These are phyloP conservation scores for Ctena decussata DNA, from an alignment of 2,888 invertebrate species.

Conservation along the genomic window DNA sequence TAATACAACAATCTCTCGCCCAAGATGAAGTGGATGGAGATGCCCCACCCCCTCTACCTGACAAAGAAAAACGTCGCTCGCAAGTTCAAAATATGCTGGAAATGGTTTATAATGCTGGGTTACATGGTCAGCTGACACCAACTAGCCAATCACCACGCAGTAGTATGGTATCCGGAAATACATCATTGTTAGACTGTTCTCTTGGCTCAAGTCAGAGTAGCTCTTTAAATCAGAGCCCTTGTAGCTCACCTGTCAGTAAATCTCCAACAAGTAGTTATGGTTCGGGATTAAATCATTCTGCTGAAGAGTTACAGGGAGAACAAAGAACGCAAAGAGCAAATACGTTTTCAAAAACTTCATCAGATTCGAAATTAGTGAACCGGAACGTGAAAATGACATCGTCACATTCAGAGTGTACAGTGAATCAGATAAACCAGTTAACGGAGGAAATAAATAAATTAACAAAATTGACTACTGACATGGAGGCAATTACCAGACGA, in stretches of 20 bases:
- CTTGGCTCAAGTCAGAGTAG: constrained; percentile 67
- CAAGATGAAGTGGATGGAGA: constrained; percentile 63
- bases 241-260: constrained; percentile 75
- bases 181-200: constrained; percentile 52
- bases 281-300: constrained; percentile 95
- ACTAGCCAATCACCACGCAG: constrained; percentile 65
- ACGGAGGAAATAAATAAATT: constrained; percentile 79
- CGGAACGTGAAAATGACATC: constrained; percentile 55
- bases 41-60: constrained; percentile 76
- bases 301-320: constrained; percentile 77
- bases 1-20: constrained; percentile 68
- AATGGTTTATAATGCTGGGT: constrained; percentile 63
- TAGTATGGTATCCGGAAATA: constrained; percentile 63
- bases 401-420: constrained; percentile 73
- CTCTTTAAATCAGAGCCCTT: constrained; percentile 57
- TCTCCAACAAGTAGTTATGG: constrained; percentile 93
- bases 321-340: constrained; percentile 51
- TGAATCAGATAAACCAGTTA: constrained; percentile 80
- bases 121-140: constrained; percentile 43
- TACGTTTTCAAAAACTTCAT: constrained; percentile 70
- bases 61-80: constrained; percentile 75
- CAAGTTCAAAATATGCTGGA: constrained; percentile 72
- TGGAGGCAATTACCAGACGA: constrained; percentile 72
- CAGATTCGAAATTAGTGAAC: constrained; percentile 69
- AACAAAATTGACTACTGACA: constrained; percentile 80